phyloP scores from a whole-genome alignment of 2,113 vertebrate species.

The Plectropomus leopardus region DNA sequence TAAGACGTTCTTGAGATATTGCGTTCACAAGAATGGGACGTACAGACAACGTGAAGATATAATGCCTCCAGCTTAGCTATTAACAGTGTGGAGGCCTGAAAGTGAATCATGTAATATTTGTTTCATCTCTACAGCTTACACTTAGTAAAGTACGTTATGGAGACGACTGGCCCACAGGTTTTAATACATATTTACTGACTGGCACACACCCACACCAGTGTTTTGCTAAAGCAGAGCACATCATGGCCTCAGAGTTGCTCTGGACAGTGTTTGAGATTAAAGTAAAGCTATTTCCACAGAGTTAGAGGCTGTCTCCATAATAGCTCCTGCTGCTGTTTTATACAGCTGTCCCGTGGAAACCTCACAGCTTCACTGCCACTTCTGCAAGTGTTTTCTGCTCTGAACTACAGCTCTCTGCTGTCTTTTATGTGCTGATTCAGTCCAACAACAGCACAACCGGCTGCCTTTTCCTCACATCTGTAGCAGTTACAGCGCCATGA shows the following conservation, averaged over 20 bases:
- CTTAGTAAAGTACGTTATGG: too few relatives aligned
- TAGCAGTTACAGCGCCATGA: neutral
- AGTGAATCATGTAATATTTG: too few relatives aligned
- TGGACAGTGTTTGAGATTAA: neutral
- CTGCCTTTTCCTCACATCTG: neutral
- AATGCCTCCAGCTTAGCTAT: too few relatives aligned
- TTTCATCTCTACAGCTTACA: neutral
- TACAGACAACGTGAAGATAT: too few relatives aligned
- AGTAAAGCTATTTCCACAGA: constrained; percentile 25
- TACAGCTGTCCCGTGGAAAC: constrained; percentile 4
- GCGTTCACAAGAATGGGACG: too few relatives aligned
- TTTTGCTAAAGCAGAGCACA: neutral
- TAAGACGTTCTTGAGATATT: too few relatives aligned
- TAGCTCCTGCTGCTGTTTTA: neutral
- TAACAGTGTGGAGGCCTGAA: too few relatives aligned
- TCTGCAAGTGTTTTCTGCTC: neutral
- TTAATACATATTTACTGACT: neutral
- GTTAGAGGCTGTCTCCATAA: constrained; percentile 23
- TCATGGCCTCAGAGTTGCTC: neutral
- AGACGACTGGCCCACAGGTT: neutral
- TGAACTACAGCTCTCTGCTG: neutral
- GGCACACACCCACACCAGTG: neutral
- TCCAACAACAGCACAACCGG: neutral
- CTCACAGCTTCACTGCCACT: neutral
- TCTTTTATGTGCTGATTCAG: constrained; percentile 55